Evolutionary conservation across 1,140 invertebrate species (phyloP).

Genomic region (Gryllus bimaculatus): DNA sequence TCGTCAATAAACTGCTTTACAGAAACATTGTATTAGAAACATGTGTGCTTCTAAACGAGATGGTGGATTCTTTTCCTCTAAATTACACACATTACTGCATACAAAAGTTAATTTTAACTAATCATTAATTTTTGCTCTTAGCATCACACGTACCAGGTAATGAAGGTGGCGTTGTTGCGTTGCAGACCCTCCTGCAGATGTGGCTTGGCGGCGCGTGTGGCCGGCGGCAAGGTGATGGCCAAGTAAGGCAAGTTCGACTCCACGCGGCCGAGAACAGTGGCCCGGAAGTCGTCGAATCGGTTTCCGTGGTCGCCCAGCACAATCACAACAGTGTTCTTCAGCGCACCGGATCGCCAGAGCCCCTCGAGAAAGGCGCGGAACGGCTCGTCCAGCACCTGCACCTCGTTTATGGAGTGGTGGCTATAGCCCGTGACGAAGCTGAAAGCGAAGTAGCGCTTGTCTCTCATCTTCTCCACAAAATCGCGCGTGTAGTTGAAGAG

Average conservation of each 20-base stretch:
- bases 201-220: conserved; percentile 34
- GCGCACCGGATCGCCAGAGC: conserved; percentile 28
- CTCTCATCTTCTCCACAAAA: conserved; percentile 36
- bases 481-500: conserved; percentile 45
- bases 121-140: not conserved
- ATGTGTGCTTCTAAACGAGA: too few species aligned
- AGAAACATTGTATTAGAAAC: too few species aligned
- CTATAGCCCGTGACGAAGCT: conserved; percentile 43
- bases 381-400: conserved; percentile 38
- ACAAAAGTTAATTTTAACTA: not conserved
- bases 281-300: conserved; percentile 40
- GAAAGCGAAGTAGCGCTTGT: conserved; percentile 41
- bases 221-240: conserved; percentile 38
- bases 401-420: conserved; percentile 40
- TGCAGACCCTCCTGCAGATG: conserved; percentile 31
- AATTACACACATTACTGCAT: too few species aligned
- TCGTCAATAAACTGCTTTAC: too few species aligned
- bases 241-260: conserved; percentile 49
- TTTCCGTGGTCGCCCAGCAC: conserved; percentile 45
- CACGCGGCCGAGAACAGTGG: conserved; percentile 42
- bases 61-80: too few species aligned
- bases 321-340: conserved; percentile 42
- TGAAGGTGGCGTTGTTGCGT: conserved; percentile 36
- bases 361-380: conserved; percentile 34
- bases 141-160: conserved; percentile 36